phyloP scores from a whole-genome alignment of 2,797 vertebrate genomes.

The Anguilla obscura region DNA sequence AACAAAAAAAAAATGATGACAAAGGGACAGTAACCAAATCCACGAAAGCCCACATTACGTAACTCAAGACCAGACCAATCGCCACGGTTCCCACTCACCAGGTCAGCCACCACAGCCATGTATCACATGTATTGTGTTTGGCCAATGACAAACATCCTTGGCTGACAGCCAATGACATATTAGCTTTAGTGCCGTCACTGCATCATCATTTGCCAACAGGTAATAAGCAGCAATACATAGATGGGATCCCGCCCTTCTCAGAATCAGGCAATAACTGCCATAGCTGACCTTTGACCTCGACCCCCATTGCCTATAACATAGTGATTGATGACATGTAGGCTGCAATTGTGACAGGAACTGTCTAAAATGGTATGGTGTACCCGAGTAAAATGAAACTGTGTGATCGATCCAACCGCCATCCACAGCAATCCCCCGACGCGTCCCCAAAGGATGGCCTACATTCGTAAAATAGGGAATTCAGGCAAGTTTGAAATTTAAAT shows the following conservation, averaged over 20 bases:
- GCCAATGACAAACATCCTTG: neutral
- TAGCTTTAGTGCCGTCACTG: neutral
- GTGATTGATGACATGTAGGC: constrained; percentile 51
- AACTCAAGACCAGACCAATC: neutral
- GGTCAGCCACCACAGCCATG: neutral
- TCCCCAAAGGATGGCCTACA: neutral
- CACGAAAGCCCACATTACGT: neutral
- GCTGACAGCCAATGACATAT: neutral
- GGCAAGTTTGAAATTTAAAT: constrained; percentile 2
- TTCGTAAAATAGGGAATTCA: neutral
- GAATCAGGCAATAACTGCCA: constrained; percentile 45
- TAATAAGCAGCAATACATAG: neutral
- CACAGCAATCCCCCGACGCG: neutral
- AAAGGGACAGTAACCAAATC: neutral
- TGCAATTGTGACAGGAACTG: constrained; percentile 47
- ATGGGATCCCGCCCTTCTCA: neutral
- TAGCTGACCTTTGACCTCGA: constrained; percentile 44
- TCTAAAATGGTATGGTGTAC: constrained; percentile 35
- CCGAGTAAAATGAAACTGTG: neutral
- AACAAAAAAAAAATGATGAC: neutral
- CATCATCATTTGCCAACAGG: neutral
- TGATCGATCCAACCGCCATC: neutral
- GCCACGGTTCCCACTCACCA: neutral
- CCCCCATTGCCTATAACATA: constrained; percentile 1
- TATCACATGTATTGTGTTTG: neutral